Conservation (phyloP, 23 tunicate genomes). For the Styela plicata region DNA sequence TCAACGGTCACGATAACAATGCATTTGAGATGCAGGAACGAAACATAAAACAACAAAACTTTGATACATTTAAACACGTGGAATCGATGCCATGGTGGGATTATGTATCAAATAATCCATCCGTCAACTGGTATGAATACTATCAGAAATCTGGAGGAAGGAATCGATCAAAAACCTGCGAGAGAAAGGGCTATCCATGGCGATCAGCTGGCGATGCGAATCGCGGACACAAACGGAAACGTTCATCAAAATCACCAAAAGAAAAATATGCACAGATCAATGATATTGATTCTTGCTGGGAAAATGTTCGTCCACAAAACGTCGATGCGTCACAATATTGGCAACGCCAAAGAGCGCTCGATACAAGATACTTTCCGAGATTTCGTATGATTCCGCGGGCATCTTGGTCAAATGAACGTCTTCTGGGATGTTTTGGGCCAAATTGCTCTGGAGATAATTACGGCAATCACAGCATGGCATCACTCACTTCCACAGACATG, state of each 20-base stretch:
- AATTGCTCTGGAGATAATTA: conserved; percentile 8
- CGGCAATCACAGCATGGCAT: conserved; percentile 15
- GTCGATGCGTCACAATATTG: not conserved
- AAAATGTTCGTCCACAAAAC: conserved; percentile 1
- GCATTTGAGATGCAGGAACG: not conserved
- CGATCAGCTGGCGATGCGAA: not conserved
- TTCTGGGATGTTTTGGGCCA: not conserved
- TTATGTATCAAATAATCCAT: conserved; percentile 11
- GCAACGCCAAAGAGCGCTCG: not conserved
- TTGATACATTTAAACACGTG: conserved; percentile 13
- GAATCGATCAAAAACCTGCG: conserved; percentile 1
- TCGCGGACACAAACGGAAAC: not conserved
- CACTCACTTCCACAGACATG: conserved; percentile 23
- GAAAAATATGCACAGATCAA: not conserved
- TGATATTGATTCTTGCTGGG: conserved; percentile 15
- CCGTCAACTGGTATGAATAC: conserved; percentile 32
- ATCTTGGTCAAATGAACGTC: conserved; percentile 7
- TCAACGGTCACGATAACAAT: not conserved
- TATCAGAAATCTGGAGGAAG: conserved; percentile 11
- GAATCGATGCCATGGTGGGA: conserved; percentile 38
- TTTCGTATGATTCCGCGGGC: conserved; percentile 41
- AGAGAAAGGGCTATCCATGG: conserved; percentile 14
- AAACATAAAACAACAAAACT: not conserved
- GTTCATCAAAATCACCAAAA: not conserved
- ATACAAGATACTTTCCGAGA: conserved; percentile 30